phyloP scores from a whole-genome alignment of 2,797 vertebrate species.

The Heliangelus exortis region DNA sequence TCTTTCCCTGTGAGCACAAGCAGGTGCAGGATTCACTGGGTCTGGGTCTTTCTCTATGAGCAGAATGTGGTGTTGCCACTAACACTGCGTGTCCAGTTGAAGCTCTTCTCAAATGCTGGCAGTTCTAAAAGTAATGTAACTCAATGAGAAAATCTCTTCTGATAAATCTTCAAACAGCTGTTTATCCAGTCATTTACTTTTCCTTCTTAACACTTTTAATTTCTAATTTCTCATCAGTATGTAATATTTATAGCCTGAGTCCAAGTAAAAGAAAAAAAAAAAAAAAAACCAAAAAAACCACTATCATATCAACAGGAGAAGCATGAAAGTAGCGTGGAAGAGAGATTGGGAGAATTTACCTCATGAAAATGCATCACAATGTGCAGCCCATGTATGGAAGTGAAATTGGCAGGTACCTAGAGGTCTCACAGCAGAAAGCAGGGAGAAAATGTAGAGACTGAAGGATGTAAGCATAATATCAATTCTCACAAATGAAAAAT shows the following conservation, averaged over 20 bases:
- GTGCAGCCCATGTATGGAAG: not conserved
- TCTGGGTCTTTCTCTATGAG: not conserved
- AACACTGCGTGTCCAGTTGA: not conserved
- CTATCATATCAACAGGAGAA: rapidly evolving
- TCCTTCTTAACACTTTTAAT: not conserved
- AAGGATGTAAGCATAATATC: not conserved
- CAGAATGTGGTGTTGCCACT: not conserved
- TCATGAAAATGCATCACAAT: not conserved
- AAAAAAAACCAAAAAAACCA: not conserved
- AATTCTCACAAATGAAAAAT: not conserved
- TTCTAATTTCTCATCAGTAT: not conserved
- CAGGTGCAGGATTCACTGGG: rapidly evolving
- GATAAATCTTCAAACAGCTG: not conserved
- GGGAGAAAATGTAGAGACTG: not conserved
- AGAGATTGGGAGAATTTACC: not conserved
- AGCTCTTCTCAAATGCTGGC: not conserved
- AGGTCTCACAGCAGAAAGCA: not conserved
- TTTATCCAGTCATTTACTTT: not conserved
- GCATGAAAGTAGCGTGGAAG: not conserved
- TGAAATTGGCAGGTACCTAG: not conserved
- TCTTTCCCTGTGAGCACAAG: not conserved
- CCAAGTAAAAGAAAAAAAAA: not conserved
- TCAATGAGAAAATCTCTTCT: not conserved
- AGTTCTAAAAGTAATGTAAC: not conserved
- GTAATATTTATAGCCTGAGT: not conserved